Percentiles rank a stretch among this genome's conserved stretches.
Evolutionary conservation across 2,888 invertebrate species (phyloP).

Genomic region (Drosophila anomalipes): DNA sequence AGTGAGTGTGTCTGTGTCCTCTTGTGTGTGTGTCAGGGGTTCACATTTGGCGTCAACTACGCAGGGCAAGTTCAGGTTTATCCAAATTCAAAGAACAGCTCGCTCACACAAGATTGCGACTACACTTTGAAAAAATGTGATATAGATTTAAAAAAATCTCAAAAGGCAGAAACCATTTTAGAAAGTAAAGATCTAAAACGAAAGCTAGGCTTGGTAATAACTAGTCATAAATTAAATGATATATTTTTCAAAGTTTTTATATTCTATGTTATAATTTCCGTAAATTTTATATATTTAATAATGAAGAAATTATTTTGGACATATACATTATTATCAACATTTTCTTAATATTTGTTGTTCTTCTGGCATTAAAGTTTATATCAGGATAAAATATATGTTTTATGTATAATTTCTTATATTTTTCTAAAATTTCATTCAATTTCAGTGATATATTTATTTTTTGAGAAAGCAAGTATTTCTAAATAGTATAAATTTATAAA

Average conservation of each 20-base stretch:
- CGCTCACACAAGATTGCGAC: slow-evolving; percentile 13
- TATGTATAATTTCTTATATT: background rate
- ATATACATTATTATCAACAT: background rate
- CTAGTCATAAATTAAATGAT: background rate
- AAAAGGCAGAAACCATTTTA: background rate
- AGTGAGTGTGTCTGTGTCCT: slow-evolving; percentile 5
- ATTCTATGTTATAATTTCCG: background rate
- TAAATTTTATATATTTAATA: background rate
- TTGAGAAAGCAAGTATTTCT: background rate
- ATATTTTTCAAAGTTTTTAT: background rate
- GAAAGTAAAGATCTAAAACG: background rate
- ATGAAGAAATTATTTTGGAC: background rate
- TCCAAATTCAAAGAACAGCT: slow-evolving; percentile 22
- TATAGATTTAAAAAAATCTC: no score
- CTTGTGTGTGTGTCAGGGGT: slow-evolving; percentile 43
- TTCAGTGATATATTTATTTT: background rate
- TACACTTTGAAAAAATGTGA: background rate
- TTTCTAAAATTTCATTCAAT: background rate
- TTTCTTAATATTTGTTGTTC: background rate
- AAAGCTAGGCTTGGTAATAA: background rate
- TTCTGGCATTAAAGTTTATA: background rate
- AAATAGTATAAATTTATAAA: background rate
- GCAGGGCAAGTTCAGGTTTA: slow-evolving; percentile 21
- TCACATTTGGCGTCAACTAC: slow-evolving; percentile 53
- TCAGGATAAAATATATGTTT: background rate